Percentiles rank a stretch among this genome's conserved stretches.
Evolutionary conservation across 2,797 vertebrate species (phyloP).

Genomic region (Pristis pectinata): DNA sequence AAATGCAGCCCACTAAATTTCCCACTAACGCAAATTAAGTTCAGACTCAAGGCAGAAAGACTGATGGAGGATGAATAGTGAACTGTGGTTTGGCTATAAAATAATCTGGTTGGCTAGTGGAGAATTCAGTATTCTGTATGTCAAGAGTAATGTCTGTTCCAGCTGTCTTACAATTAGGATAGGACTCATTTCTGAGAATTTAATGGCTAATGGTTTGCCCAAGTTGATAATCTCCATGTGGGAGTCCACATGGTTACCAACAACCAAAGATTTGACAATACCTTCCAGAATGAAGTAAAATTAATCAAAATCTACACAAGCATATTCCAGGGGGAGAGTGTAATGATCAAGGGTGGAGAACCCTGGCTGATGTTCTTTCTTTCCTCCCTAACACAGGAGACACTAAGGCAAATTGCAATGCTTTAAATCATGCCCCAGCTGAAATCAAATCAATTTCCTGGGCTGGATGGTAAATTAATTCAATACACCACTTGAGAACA

Average conservation of each 20-base stretch:
- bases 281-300: neutral
- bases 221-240: neutral
- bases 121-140: neutral
- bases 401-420: neutral
- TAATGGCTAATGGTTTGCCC: neutral
- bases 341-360: neutral
- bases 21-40: constrained; percentile 10
- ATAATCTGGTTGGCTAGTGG: neutral
- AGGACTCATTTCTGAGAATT: neutral
- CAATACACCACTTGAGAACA: neutral
- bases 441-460: constrained; percentile 19
- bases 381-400: neutral
- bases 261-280: neutral
- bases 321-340: neutral
- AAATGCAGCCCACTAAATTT: constrained; percentile 4
- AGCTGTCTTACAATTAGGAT: neutral
- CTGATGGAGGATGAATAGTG: neutral
- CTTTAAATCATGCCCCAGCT: neutral
- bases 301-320: neutral
- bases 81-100: neutral
- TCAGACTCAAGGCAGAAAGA: neutral
- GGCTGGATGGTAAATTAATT: neutral
- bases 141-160: neutral
- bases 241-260: neutral
- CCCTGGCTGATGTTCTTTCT: neutral